These are phyloP conservation scores for Caranx ignobilis DNA, from an alignment of 2,113 vertebrate species.

Conservation along the genomic window DNA sequence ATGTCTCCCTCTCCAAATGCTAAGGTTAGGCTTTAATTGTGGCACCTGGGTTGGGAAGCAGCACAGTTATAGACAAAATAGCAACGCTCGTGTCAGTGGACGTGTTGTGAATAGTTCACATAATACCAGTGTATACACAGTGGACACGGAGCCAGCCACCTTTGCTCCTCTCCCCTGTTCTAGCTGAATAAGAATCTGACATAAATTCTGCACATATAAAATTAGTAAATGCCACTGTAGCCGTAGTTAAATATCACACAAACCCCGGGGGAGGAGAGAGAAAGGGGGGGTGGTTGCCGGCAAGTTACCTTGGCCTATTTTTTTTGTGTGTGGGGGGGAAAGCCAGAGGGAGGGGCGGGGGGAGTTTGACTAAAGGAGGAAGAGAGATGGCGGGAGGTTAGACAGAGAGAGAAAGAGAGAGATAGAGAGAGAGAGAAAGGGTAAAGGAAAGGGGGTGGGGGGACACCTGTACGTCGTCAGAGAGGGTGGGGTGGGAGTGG, in stretches of 20 bases:
- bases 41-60: slow-evolving; percentile 75
- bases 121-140: slow-evolving; percentile 89
- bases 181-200: slow-evolving; percentile 88
- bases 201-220: slow-evolving; percentile 91
- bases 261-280: slow-evolving; percentile 73
- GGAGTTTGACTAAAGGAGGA: slow-evolving; percentile 46
- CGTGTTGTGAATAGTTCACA: slow-evolving; percentile 89
- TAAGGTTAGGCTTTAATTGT: slow-evolving; percentile 87
- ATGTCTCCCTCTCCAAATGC: slow-evolving; percentile 80
- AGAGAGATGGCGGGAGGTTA: slow-evolving; percentile 51
- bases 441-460: slow-evolving; percentile 34
- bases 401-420: slow-evolving; percentile 43
- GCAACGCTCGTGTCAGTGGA: slow-evolving; percentile 82
- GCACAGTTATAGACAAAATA: slow-evolving; percentile 83
- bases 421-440: slow-evolving; percentile 37
- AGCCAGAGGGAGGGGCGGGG: neutral
- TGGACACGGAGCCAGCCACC: slow-evolving; percentile 84
- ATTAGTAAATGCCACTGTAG: slow-evolving; percentile 91
- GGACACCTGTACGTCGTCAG: slow-evolving; percentile 68
- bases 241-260: slow-evolving; percentile 90
- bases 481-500: slow-evolving; percentile 32
- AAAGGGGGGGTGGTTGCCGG: slow-evolving; percentile 38
- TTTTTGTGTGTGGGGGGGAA: slow-evolving; percentile 31
- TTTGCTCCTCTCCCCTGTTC: slow-evolving; percentile 84
- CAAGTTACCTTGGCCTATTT: slow-evolving; percentile 82